These are phyloP conservation scores for Leptinotarsa tumamoca DNA, from an alignment of 2,888 invertebrate species.

Conservation along the genomic window DNA sequence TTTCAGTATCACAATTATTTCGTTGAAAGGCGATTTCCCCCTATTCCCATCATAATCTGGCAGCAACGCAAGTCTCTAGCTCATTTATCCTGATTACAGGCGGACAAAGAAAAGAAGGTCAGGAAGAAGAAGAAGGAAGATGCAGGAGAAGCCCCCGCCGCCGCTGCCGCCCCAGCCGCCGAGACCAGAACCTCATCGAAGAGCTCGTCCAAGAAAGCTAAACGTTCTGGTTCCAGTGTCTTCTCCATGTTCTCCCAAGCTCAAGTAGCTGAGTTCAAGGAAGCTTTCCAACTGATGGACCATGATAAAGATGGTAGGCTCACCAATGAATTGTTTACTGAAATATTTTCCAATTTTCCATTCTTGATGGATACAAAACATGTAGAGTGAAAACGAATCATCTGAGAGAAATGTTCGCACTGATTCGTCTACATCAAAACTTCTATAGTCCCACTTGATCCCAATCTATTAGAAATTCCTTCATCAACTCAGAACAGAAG, in stretches of 20 bases:
- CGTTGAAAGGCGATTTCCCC: too few relatives aligned
- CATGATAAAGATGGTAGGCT: constrained; percentile 83
- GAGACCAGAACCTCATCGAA: constrained; percentile 83
- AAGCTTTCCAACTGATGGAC: constrained; percentile 97
- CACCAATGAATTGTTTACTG: too few relatives aligned
- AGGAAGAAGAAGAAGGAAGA: constrained; percentile 87
- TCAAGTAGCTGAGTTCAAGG: constrained; percentile 90
- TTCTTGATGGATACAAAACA: neutral
- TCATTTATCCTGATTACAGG: constrained; percentile 69
- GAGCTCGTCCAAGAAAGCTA: constrained; percentile 84
- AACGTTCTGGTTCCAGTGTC: constrained; percentile 93
- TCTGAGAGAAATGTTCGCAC: too few relatives aligned
- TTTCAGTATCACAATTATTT: too few relatives aligned
- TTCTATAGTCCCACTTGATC: too few relatives aligned
- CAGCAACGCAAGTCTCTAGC: neutral
- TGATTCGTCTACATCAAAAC: too few relatives aligned
- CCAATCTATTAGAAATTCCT: too few relatives aligned
- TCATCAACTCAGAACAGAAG: too few relatives aligned
- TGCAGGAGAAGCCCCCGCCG: constrained; percentile 75
- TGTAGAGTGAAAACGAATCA: too few relatives aligned
- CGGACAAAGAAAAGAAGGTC: constrained; percentile 95
- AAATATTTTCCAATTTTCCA: neutral
- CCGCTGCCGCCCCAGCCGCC: constrained; percentile 77
- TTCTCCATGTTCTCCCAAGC: constrained; percentile 97
- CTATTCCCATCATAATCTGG: too few relatives aligned